Percentiles rank a stretch among this genome's conserved stretches.
Conservation (phyloP, 2,797 vertebrate genomes). For the Telmatherina bonti region DNA sequence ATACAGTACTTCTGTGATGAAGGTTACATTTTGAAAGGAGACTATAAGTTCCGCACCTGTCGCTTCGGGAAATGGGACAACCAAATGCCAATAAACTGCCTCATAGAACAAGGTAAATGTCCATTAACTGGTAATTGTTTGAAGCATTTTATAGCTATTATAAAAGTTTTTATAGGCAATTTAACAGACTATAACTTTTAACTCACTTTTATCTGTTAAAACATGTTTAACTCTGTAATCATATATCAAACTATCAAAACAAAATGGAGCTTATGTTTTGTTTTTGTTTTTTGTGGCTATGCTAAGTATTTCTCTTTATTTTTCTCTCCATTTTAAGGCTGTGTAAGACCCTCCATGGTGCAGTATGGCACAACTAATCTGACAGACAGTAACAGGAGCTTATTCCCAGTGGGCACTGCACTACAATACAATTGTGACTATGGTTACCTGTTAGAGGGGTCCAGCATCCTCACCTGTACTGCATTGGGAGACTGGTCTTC, state of each 20-base stretch:
- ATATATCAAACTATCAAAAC: background rate
- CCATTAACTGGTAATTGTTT: background rate
- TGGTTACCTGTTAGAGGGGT: slow-evolving; percentile 77
- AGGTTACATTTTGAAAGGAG: slow-evolving; percentile 91
- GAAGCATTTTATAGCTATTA: background rate
- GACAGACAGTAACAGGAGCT: slow-evolving; percentile 77
- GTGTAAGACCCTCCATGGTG: slow-evolving; percentile 73
- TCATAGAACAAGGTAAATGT: slow-evolving; percentile 85
- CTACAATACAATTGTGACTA: slow-evolving; percentile 81
- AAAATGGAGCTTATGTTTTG: background rate
- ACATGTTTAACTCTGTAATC: background rate
- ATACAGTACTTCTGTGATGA: slow-evolving; percentile 93
- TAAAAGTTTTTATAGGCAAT: background rate
- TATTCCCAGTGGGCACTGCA: slow-evolving; percentile 77
- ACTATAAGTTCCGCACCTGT: slow-evolving; percentile 93
- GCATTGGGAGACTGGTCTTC: slow-evolving; percentile 78
- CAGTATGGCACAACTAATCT: slow-evolving; percentile 73
- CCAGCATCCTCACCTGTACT: slow-evolving; percentile 74
- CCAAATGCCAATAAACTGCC: slow-evolving; percentile 90
- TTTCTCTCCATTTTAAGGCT: slow-evolving; percentile 53
- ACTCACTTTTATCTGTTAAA: background rate
- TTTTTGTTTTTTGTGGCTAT: background rate
- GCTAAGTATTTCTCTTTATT: background rate
- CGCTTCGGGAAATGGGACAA: slow-evolving; percentile 92
- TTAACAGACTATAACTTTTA: background rate